A percentile compares a stretch with the other conserved stretches of the same genome.
phyloP scores from a whole-genome alignment of 2,113 vertebrate species.

The Misgurnus anguillicaudatus region DNA sequence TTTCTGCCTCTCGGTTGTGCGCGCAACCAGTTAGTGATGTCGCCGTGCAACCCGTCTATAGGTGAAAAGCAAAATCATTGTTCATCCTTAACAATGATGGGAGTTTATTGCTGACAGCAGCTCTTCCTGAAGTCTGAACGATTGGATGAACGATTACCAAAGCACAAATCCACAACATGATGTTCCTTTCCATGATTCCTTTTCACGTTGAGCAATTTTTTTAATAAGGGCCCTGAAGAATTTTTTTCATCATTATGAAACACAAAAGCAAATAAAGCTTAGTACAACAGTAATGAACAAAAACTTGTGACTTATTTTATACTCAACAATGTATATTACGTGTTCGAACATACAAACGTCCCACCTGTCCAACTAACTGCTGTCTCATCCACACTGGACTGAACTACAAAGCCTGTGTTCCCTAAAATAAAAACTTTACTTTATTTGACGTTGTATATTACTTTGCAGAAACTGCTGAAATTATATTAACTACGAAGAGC shows the following conservation, averaged over 20 bases:
- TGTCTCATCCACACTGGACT: background rate
- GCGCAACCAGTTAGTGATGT: too few species aligned
- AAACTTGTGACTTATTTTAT: too few species aligned
- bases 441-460: conserved; percentile 15
- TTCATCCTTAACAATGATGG: conserved; percentile 64
- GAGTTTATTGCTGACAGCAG: background rate
- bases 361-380: background rate
- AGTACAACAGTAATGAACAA: too few species aligned
- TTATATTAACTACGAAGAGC: too few species aligned
- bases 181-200: conserved; percentile 1
- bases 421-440: conserved; percentile 6
- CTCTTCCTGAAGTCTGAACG: background rate
- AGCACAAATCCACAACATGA: conserved; percentile 22
- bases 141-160: conserved; percentile 7
- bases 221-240: background rate
- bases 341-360: background rate
- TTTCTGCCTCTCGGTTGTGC: too few species aligned
- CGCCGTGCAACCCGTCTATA: too few species aligned
- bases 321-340: background rate
- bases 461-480: background rate
- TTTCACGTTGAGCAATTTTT: background rate
- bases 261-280: background rate
- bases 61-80: conserved; percentile 69
- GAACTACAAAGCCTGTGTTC: background rate
- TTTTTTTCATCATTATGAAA: background rate